Evolutionary conservation across 1,140 invertebrate species (phyloP).

Genomic region (Nasonia giraulti): DNA sequence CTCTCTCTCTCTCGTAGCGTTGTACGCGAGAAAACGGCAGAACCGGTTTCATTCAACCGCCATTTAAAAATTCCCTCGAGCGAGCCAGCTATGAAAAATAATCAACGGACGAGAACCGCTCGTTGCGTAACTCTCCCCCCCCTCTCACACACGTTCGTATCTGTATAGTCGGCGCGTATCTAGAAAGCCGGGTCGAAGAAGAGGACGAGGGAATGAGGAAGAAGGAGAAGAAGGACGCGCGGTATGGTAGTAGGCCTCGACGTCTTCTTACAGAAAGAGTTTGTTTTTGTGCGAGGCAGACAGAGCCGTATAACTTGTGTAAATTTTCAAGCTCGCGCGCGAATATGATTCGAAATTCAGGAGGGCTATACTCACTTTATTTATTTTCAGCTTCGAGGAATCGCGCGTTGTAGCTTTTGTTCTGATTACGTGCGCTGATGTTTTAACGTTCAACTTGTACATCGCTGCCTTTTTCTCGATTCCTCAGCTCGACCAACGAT

Average conservation of each 20-base stretch:
- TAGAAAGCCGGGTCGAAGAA: constrained; percentile 58
- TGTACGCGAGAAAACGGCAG: constrained; percentile 35
- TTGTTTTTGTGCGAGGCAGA: constrained; percentile 24
- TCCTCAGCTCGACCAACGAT: too few relatives aligned
- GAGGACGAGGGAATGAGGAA: constrained; percentile 35
- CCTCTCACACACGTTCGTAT: background rate
- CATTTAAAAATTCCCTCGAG: constrained; percentile 66
- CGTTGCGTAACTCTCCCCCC: constrained; percentile 62
- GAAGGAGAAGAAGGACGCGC: background rate
- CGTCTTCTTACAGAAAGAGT: constrained; percentile 18
- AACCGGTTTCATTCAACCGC: constrained; percentile 70
- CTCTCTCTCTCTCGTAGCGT: background rate
- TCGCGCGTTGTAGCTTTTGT: background rate
- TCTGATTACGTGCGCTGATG: background rate
- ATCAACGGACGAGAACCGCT: constrained; percentile 62
- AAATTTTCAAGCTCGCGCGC: background rate
- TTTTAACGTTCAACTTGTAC: background rate
- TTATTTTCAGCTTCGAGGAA: background rate
- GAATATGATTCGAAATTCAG: constrained; percentile 28
- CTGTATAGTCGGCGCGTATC: background rate
- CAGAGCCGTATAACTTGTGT: constrained; percentile 4
- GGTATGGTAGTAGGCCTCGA: background rate
- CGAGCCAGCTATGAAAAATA: constrained; percentile 64
- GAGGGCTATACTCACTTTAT: background rate
- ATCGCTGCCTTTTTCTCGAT: background rate